These are phyloP conservation scores for Cinara cedri DNA, from an alignment of 2,888 invertebrate species.

Conservation along the genomic window DNA sequence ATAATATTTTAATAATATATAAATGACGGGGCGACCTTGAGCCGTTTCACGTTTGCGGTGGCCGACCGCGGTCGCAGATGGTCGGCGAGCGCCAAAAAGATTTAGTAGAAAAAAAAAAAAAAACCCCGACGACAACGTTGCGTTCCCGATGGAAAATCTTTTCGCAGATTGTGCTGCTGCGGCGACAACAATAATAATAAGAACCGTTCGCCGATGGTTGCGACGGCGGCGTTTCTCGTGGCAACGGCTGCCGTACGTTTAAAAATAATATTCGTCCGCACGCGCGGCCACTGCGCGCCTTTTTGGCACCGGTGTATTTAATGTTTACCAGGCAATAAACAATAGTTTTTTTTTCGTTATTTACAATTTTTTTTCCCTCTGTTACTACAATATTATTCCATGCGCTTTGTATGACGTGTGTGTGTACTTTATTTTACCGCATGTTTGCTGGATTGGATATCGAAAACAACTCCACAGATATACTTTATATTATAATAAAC, in stretches of 20 bases:
- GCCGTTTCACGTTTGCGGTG: neutral
- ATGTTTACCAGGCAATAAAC: slow-evolving; percentile 34
- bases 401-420: too few relatives aligned
- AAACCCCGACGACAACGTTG: neutral
- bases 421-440: too few relatives aligned
- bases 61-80: slow-evolving; percentile 41
- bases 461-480: neutral
- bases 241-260: neutral
- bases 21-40: slow-evolving; percentile 45
- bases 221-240: neutral
- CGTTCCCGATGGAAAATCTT: neutral
- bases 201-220: neutral
- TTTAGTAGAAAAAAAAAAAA: neutral
- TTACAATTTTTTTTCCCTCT: slow-evolving; percentile 1
- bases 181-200: neutral
- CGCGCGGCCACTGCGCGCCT: neutral
- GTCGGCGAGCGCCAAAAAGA: slow-evolving; percentile 42
- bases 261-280: slow-evolving; percentile 28
- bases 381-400: too few relatives aligned
- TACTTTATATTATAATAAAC: too few relatives aligned
- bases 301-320: slow-evolving; percentile 3
- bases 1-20: slow-evolving; percentile 26
- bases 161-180: neutral
- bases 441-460: too few relatives aligned
- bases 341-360: neutral